phyloP scores from a whole-genome alignment of 2,797 vertebrate species.

The Alexandromys oeconomus region DNA sequence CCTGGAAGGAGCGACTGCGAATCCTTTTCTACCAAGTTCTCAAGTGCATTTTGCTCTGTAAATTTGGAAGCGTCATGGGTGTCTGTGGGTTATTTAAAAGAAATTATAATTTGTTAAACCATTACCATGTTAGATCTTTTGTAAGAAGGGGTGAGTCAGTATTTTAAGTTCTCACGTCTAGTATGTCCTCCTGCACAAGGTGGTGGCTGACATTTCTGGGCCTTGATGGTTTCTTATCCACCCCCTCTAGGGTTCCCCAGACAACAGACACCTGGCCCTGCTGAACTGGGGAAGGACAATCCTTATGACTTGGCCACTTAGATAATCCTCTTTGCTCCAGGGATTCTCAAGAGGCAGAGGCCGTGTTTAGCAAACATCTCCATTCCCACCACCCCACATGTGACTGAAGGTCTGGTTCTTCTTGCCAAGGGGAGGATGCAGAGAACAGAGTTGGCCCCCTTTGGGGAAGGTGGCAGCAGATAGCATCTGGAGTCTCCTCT shows the following conservation, averaged over 20 bases:
- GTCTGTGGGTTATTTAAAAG: slow-evolving; percentile 85
- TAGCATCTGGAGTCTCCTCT: slow-evolving; percentile 1
- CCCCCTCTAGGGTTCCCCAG: slow-evolving; percentile 33
- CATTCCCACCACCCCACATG: not conserved
- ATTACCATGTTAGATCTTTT: slow-evolving; percentile 83
- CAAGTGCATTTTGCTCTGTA: slow-evolving; percentile 81
- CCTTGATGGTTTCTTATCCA: slow-evolving; percentile 44
- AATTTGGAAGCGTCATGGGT: slow-evolving; percentile 86
- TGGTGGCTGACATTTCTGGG: slow-evolving; percentile 18
- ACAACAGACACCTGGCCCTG: slow-evolving; percentile 32
- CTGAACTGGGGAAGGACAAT: slow-evolving; percentile 60
- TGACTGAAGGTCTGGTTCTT: not conserved
- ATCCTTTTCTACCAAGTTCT: slow-evolving; percentile 81
- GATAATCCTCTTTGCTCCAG: not conserved
- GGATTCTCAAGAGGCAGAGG: not conserved
- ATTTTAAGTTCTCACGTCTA: slow-evolving; percentile 71
- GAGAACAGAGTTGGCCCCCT: not conserved
- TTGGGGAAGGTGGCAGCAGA: slow-evolving; percentile 24
- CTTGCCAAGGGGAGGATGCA: not conserved
- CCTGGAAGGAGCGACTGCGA: slow-evolving; percentile 54
- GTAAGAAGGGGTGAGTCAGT: slow-evolving; percentile 73
- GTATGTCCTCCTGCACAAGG: slow-evolving; percentile 70
- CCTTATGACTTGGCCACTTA: not conserved
- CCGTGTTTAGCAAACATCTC: not conserved
- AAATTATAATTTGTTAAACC: slow-evolving; percentile 86